Evolutionary conservation across 2,888 invertebrate genomes (phyloP), one percentile per base, ranked within the genome.

Genomic region (Acleris holmiana): DNA sequence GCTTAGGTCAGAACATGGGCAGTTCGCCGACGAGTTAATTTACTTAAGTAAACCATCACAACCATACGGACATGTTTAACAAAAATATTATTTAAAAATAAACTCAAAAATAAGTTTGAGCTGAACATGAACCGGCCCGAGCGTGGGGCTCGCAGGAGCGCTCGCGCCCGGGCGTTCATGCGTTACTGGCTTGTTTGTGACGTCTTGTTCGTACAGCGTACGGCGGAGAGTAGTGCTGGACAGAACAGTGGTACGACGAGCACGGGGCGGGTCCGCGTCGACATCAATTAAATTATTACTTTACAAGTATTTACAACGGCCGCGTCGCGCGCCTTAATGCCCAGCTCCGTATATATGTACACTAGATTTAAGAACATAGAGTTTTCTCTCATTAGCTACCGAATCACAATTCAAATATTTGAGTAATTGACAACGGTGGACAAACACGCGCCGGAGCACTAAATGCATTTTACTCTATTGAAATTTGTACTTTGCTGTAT

Each of bases 1-100:
- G 75, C 77, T 76, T 77, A 80, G 75, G 80, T 79, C 79, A 84
- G 65, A 83, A 85, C 77, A 83, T 65, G 78, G 83, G 80, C 80
- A 80, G 83, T 83, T 86, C 84, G 86, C 82, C 83, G 84, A 85
- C 86, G 85, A 86, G 83, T 88, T 89, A 88, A 89, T 88, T 91
- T 91, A 92, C 89, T 89, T 91, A 91, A 90, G 91, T 92, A 92
- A 91, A 89, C 87, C 91, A 89, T 92, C 91, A 92, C 91, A 92
- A 92, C 90, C 90, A 86, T 90, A 86, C 91, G 90, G 91, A 90
- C 91, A 85, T 86, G 85, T 86, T 86, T 79, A 91, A 88, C 85
- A 80, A 87, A 81, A 89, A 84, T 74, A 81, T 84, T 79, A 82
- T 85, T 79, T 77, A 80, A 77, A 86, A 78, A 86, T 79, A 79